phyloP scores from a whole-genome alignment of 2,113 vertebrate genomes.

The Suncus etruscus region DNA sequence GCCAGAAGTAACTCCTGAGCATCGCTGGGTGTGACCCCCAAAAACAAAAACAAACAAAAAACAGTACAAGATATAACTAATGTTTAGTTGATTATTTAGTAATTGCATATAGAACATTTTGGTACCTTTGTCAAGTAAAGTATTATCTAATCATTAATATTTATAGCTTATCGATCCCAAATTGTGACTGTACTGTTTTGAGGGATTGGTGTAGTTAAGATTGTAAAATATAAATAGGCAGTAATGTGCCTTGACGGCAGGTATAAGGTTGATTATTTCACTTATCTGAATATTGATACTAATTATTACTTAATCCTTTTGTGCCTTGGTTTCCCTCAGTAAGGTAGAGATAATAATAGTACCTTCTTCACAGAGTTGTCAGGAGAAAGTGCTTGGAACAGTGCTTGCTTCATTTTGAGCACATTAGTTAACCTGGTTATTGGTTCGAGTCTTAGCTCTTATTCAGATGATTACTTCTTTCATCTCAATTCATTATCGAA shows the following conservation, averaged over 20 bases:
- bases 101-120: neutral
- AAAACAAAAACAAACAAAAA: too few species aligned
- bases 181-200: slow-evolving; percentile 20
- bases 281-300: slow-evolving; percentile 4
- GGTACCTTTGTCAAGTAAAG: slow-evolving; percentile 9
- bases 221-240: neutral
- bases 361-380: slow-evolving; percentile 15
- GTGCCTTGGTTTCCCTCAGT: slow-evolving; percentile 16
- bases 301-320: slow-evolving; percentile 42
- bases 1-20: too few species aligned
- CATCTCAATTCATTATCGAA: slow-evolving; percentile 63
- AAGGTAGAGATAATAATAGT: slow-evolving; percentile 31
- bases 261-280: neutral
- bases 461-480: slow-evolving; percentile 30
- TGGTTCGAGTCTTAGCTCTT: slow-evolving; percentile 35
- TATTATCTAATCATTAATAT: slow-evolving; percentile 20
- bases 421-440: slow-evolving; percentile 4
- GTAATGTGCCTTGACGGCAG: neutral
- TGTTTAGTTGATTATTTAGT: slow-evolving; percentile 50
- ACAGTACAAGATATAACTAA: slow-evolving; percentile 23
- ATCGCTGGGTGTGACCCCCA: too few species aligned
- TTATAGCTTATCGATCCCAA: slow-evolving; percentile 12
- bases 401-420: neutral
- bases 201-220: neutral
- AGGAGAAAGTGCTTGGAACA: slow-evolving; percentile 1